Evolutionary conservation across 2,113 vertebrate species (phyloP).

Genomic region (Charina bottae): DNA sequence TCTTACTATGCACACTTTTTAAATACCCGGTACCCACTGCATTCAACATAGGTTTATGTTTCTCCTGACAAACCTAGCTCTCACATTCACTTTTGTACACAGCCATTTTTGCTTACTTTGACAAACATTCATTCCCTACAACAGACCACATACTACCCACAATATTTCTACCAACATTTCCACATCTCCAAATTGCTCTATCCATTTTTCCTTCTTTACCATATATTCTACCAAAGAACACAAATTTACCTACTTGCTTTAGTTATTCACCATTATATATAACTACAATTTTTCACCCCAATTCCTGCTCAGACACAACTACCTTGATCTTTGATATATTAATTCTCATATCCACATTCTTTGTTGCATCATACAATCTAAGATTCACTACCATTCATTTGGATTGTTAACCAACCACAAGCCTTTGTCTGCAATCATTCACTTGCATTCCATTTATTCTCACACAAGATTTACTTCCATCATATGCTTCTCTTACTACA

Average conservation of each 20-base stretch:
- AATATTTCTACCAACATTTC: neutral
- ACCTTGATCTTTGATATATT: neutral
- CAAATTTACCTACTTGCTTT: neutral
- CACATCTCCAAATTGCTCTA: neutral
- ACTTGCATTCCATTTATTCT: neutral
- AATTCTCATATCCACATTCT: neutral
- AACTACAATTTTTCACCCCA: neutral
- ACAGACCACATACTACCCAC: neutral
- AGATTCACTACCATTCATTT: neutral
- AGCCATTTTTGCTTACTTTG: neutral
- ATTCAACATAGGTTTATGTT: neutral
- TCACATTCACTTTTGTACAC: neutral
- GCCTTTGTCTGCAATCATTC: neutral
- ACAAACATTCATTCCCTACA: neutral
- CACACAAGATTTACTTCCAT: neutral
- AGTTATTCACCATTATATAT: neutral
- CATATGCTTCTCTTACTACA: neutral
- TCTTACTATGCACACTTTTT: neutral
- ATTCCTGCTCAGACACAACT: neutral
- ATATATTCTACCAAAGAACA: neutral
- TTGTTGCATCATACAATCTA: neutral
- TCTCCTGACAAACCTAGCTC: neutral
- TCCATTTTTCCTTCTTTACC: neutral
- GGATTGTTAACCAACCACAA: neutral
- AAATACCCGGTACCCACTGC: neutral